Base-by-base conservation (phyloP, 1,140 invertebrate species). In the Drosophila busckii region DNA sequence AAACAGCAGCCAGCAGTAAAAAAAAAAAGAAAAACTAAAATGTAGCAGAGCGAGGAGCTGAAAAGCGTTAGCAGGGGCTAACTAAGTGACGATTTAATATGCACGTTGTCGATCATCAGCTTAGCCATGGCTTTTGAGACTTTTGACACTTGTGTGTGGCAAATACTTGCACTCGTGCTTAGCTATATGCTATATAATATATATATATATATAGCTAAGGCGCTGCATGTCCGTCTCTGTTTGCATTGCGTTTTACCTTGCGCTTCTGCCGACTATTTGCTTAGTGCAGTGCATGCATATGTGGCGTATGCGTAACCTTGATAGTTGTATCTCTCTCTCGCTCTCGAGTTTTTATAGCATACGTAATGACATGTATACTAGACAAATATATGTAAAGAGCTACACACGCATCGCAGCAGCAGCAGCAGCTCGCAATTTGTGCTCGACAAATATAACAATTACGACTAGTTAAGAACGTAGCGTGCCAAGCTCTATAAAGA, bases 231-330 rank as follows among this genome's bases (percentile, higher is more conserved):
- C 64, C 64, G 61, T 65, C 54, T 60, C 49, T 64, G 46, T 80
- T 80, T 73, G 69, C 69, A 49, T 80, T 78, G 68, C 52, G 40
- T 67, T 46, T 60, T 50, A 50, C 75, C 69, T 62, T 65, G 75
- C 64, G 67, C 42, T 50, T 58, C 50, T 34, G 56, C 61, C 69
- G 54, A 52, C 59, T 82, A 70, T 82, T 80, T 80, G 73, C 58
- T 80, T 80, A 80, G 73, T n/a, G 82, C 75, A 78, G 63, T 67
- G 71, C 56, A 65, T 64, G 75, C 75, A 65, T 68, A 75, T 75
- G 59, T 69, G 75, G 68, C 75, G 75, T 66, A 82, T 82, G 75
- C 64, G 76, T 82, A 82, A 82, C 75, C 75, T 82, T 82, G 75
- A 82, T 55, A 58, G 50, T 46, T 70, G 61, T 65, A 62, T 40